These are phyloP conservation scores for Baryphthengus martii DNA, from an alignment of 2,113 vertebrate genomes.

Conservation along the genomic window DNA sequence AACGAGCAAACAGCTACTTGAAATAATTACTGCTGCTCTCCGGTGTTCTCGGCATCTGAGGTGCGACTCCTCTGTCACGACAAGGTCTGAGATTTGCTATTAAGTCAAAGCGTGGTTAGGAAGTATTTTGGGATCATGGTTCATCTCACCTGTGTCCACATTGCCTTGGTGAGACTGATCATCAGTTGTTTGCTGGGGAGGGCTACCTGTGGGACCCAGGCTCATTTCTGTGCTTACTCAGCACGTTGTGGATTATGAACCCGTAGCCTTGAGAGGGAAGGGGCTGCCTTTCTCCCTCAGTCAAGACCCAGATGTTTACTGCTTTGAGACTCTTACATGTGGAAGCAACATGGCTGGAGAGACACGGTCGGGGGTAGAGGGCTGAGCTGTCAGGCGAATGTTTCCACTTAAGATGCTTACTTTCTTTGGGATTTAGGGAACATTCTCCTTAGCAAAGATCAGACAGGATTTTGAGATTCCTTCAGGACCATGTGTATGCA, in stretches of 20 bases:
- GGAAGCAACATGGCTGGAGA: neutral
- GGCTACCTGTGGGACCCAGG: neutral
- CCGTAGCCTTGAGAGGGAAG: fast-evolving
- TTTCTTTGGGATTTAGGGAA: neutral
- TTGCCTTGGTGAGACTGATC: neutral
- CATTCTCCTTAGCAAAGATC: neutral
- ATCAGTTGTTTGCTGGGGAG: neutral
- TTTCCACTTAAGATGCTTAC: neutral
- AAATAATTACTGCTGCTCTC: neutral
- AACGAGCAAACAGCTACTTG: neutral
- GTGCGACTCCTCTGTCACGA: fast-evolving
- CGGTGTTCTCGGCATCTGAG: neutral
- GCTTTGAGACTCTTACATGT: neutral
- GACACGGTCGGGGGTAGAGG: neutral
- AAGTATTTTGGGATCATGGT: neutral
- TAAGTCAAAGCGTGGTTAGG: neutral
- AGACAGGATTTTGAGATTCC: neutral
- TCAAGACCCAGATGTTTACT: neutral
- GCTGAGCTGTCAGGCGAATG: neutral
- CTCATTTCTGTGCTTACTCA: neutral
- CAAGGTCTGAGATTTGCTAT: neutral
- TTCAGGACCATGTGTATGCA: neutral
- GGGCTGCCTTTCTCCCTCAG: neutral
- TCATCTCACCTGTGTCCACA: neutral
- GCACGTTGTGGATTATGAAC: neutral